Evolutionary conservation across 1,140 invertebrate genomes (phyloP).

Genomic region (Drosophila albomicans): DNA sequence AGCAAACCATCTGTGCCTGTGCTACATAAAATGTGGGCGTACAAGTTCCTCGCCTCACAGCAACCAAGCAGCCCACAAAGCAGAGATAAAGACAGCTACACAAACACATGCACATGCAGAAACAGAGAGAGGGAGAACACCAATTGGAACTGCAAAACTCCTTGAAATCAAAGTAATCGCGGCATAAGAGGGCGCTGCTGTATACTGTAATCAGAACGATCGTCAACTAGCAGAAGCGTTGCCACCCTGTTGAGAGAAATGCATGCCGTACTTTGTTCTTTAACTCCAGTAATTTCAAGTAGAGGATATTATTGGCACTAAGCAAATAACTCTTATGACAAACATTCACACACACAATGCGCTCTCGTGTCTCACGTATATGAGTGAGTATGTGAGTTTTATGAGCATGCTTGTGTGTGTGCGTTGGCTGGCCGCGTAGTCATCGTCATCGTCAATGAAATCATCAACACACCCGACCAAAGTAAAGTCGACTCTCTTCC

Average conservation of each 20-base stretch:
- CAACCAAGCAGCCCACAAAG: constrained; percentile 15
- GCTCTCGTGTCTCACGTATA: constrained; percentile 2
- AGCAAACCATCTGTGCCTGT: constrained; percentile 54
- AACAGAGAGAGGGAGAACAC: background rate
- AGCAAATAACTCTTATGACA: constrained; percentile 28
- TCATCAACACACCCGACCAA: constrained; percentile 57
- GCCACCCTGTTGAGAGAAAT: constrained; percentile 19
- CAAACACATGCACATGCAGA: constrained; percentile 5
- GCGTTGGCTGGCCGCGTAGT: constrained; percentile 51
- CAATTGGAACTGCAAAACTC: constrained; percentile 36
- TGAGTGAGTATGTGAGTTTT: background rate
- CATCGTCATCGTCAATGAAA: constrained; percentile 77
- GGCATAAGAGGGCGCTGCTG: background rate
- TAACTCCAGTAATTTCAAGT: constrained; percentile 18
- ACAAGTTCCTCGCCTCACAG: constrained; percentile 46
- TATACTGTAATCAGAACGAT: constrained; percentile 42
- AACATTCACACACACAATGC: constrained; percentile 24
- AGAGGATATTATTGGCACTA: constrained; percentile 34
- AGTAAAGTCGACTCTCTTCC: background rate
- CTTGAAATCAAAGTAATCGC: constrained; percentile 37
- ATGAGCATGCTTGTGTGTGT: constrained; percentile 19
- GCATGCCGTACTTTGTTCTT: constrained; percentile 24
- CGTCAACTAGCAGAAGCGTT: constrained; percentile 34
- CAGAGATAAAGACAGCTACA: constrained; percentile 45
- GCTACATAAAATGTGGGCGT: constrained; percentile 61